Percentiles rank a stretch among this genome's conserved stretches.
These are phyloP conservation scores for Semaprochilodus insignis DNA, from an alignment of 2,797 vertebrate species.

Conservation along the genomic window DNA sequence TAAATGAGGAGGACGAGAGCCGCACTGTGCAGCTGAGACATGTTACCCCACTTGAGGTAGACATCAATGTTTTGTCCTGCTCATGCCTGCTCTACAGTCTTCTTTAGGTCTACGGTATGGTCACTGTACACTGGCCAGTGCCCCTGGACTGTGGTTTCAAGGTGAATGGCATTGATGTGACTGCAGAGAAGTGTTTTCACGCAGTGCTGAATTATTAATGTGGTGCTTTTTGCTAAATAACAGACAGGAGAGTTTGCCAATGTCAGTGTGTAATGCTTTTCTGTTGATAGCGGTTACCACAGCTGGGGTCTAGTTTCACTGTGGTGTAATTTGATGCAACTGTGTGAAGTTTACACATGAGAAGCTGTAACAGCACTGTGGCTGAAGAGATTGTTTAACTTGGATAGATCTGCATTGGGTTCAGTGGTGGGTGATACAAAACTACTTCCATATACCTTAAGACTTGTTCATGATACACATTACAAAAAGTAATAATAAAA, in stretches of 20 bases:
- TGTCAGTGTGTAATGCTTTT: background rate
- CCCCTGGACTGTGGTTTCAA: background rate
- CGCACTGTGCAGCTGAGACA: constrained; percentile 80
- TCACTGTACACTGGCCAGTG: too few relatives aligned
- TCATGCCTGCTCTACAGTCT: background rate
- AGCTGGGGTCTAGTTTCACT: background rate
- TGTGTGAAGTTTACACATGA: constrained; percentile 28
- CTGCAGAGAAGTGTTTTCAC: background rate
- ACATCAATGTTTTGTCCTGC: background rate
- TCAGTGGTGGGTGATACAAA: background rate
- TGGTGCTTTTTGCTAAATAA: background rate
- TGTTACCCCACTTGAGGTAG: constrained; percentile 80
- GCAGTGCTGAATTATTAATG: constrained; percentile 7
- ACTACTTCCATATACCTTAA: too few relatives aligned
- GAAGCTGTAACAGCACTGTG: background rate
- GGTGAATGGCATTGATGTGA: background rate
- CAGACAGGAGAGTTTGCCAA: background rate
- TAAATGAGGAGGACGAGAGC: constrained; percentile 76
- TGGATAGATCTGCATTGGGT: background rate
- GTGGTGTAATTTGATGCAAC: constrained; percentile 29
- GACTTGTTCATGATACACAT: too few relatives aligned
- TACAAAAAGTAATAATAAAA: too few relatives aligned
- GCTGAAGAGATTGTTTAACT: background rate
- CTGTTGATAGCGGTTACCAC: constrained; percentile 10
- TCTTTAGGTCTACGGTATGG: background rate